phyloP scores from a whole-genome alignment of 2,113 vertebrate species.

The Zosterops borbonicus region DNA sequence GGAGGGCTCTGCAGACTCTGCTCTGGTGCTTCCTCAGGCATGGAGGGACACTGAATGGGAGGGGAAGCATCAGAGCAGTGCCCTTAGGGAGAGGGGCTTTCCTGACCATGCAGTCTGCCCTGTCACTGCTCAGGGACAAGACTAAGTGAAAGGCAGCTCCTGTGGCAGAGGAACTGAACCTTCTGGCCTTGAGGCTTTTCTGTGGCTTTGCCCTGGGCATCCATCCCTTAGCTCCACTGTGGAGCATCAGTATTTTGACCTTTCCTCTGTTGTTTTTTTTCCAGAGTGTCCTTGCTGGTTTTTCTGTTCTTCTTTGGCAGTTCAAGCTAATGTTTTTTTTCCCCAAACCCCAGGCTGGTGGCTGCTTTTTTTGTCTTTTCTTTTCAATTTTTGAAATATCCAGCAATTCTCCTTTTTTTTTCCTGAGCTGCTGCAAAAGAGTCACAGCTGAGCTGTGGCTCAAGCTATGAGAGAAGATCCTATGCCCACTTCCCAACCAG shows the following conservation, averaged over 20 bases:
- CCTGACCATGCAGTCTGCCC: background rate
- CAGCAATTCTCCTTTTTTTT: background rate
- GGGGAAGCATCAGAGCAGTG: background rate
- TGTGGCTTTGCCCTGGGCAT: background rate
- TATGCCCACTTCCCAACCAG: background rate
- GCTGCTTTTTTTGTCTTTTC: background rate
- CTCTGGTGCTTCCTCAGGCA: background rate
- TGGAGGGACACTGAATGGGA: fast-evolving
- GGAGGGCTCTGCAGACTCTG: background rate
- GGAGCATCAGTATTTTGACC: background rate
- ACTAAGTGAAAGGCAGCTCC: background rate
- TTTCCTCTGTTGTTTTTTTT: background rate
- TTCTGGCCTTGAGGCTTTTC: background rate
- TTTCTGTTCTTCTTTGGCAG: background rate
- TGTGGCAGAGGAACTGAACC: background rate
- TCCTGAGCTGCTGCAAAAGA: background rate
- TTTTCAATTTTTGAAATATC: background rate
- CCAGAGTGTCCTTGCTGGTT: background rate
- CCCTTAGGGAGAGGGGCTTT: background rate
- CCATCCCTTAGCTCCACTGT: background rate
- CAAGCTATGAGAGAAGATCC: background rate
- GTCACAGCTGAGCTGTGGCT: background rate
- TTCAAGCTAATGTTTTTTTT: background rate
- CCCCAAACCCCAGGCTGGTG: background rate
- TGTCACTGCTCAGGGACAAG: fast-evolving